Evolutionary conservation across 2,888 invertebrate genomes (phyloP).

Genomic region (Andrena bicolor): DNA sequence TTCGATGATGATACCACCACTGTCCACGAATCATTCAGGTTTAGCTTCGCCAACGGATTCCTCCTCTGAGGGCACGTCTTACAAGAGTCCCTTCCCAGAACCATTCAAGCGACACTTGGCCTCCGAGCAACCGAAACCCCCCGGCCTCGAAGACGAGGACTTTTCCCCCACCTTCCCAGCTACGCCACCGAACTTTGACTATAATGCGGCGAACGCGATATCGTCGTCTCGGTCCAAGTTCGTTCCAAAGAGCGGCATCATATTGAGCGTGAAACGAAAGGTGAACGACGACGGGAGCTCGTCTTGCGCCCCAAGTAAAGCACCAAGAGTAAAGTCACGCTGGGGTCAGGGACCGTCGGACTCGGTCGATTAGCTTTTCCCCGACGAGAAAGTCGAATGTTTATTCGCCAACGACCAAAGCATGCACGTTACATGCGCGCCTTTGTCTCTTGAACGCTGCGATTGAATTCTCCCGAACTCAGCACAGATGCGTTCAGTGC

Average conservation of each 20-base stretch:
- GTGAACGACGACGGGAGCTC: conserved; percentile 66
- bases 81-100: conserved; percentile 48
- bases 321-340: conserved; percentile 79
- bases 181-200: conserved; percentile 60
- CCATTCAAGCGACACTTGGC: conserved; percentile 66
- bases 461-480: neutral
- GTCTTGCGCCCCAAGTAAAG: conserved; percentile 66
- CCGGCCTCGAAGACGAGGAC: conserved; percentile 81
- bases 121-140: conserved; percentile 80
- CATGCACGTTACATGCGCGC: neutral
- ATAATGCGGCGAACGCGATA: conserved; percentile 47
- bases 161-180: conserved; percentile 74
- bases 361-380: conserved; percentile 17
- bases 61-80: conserved; percentile 23
- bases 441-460: neutral
- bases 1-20: conserved; percentile 14
- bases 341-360: conserved; percentile 82
- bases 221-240: conserved; percentile 66
- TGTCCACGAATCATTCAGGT: conserved; percentile 12
- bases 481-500: neutral
- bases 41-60: conserved; percentile 11
- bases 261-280: conserved; percentile 80
- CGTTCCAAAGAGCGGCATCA: conserved; percentile 79
- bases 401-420: neutral
- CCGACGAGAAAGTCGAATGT: neutral